Base-by-base conservation (phyloP, 1,140 invertebrate genomes). In the Globodera rostochiensis region DNA sequence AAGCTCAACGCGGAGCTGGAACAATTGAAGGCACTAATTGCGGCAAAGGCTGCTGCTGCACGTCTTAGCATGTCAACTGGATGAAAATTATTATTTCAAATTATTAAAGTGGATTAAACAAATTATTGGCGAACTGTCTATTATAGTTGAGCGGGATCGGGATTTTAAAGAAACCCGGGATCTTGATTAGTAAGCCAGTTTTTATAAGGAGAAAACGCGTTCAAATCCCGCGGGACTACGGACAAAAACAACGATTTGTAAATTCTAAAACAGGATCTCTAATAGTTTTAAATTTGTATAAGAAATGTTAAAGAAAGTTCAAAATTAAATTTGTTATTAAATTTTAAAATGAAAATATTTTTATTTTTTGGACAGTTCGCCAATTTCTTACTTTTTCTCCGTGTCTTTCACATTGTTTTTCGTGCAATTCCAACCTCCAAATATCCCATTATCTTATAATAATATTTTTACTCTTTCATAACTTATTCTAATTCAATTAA, bases 11-110 rank as follows among this genome's bases (percentile, higher is more conserved):
- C 79, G 60, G 86, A 87, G 74, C 73, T 87, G 5, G 86, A 89
- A n/a, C 86, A 84, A 49, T 81, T 87, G 19, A 87, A 87, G 80
- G 76, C 83, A 11, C 45, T 88, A n/a, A 86, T 87, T 49, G 87
- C 86, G 6, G 81, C 84, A 46, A 87, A 86, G 25, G 77, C 74
- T 76, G 45, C 71, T 45, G 75, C 79, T 49, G 15, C 77, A 76
- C 8, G 57, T 19, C 19, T 64, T 13, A 64, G 57, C 57, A 64
- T 64, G 57, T 64, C 57, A 11, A 19, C 57, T 6, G 13, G 57
- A 13, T 19, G 57, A 53, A 53, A 53, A 53, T 53, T 53, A 13
- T 9, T 9, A 53, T 53, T 50, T 53, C 50, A 53, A 9, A 53
- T 53, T 53, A 53, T 53, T 53, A 36, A 36, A 36, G 36, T 36